Evolutionary conservation across 2,888 invertebrate genomes (phyloP).

Genomic region (Nysson spinosus): DNA sequence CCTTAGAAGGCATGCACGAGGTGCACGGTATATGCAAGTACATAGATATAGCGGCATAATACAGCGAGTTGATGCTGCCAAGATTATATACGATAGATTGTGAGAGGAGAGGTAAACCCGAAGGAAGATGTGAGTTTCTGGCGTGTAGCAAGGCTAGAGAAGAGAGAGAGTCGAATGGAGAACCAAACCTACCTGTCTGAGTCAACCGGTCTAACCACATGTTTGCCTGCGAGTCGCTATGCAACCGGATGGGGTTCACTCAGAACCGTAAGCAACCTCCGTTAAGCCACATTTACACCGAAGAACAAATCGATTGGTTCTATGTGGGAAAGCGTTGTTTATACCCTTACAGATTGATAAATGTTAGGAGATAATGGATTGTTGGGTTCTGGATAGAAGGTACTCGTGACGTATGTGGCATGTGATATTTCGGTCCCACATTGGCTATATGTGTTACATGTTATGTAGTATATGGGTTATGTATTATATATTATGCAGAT

Average conservation of each 20-base stretch:
- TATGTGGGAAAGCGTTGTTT: conserved; percentile 39
- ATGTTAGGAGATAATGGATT: no score
- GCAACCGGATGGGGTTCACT: conserved; percentile 61
- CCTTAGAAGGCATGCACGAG: background rate
- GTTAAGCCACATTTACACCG: conserved; percentile 65
- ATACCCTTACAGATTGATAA: no score
- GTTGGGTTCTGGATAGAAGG: no score
- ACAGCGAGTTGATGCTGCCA: conserved; percentile 16
- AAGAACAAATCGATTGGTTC: conserved; percentile 58
- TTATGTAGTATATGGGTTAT: no score
- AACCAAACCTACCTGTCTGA: conserved; percentile 61
- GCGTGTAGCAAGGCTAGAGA: conserved; percentile 11
- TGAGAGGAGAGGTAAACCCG: conserved; percentile 5
- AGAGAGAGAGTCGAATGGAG: conserved; percentile 33
- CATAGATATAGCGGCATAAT: conserved; percentile 13
- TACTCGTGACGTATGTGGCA: no score
- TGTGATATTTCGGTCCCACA: no score
- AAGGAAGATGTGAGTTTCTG: background rate
- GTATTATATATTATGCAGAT: no score
- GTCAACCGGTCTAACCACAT: conserved; percentile 73
- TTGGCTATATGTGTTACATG: no score
- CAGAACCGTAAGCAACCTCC: conserved; percentile 63
- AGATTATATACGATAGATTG: conserved; percentile 28
- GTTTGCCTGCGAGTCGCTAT: conserved; percentile 66
- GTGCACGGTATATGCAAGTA: conserved; percentile 3